Conservation (phyloP, 2,888 invertebrate species). For the Drosophila quinaria region DNA sequence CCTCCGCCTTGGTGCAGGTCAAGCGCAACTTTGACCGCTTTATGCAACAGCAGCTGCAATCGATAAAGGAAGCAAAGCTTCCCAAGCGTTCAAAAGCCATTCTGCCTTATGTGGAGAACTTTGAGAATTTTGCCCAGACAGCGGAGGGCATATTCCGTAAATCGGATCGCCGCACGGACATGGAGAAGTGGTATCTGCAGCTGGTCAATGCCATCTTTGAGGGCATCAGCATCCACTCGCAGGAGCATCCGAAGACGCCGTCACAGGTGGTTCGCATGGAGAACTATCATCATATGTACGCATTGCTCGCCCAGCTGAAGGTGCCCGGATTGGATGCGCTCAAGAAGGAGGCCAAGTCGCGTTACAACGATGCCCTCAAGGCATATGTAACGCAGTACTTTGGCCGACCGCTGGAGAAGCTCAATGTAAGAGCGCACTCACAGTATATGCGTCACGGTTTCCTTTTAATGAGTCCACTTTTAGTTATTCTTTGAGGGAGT, state of each 20-base stretch:
- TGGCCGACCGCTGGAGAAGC: conserved; percentile 95
- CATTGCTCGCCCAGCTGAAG: conserved; percentile 94
- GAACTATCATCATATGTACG: conserved; percentile 98
- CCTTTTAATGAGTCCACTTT: conserved; percentile 48
- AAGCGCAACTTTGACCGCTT: conserved; percentile 96
- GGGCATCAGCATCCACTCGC: conserved; percentile 91
- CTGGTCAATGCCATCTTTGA: conserved; percentile 94
- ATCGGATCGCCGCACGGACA: conserved; percentile 94
- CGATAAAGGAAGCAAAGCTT: conserved; percentile 91
- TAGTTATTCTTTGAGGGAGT: conserved; percentile 99
- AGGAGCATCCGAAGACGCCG: conserved; percentile 96
- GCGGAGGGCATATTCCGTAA: conserved; percentile 95
- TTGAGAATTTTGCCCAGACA: conserved; percentile 94
- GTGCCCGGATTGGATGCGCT: conserved; percentile 94
- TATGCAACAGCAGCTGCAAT: conserved; percentile 93
- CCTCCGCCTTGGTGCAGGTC: conserved; percentile 93
- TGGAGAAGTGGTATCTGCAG: conserved; percentile 96
- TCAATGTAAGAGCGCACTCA: conserved; percentile 89
- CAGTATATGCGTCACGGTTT: not conserved
- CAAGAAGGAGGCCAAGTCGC: conserved; percentile 95
- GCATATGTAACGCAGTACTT: conserved; percentile 98
- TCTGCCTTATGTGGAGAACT: conserved; percentile 94
- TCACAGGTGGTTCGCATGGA: conserved; percentile 97
- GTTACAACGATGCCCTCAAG: conserved; percentile 95
- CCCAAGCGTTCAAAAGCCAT: conserved; percentile 92